Percentiles rank a stretch among this genome's conserved stretches.
phyloP scores from a whole-genome alignment of 2,113 vertebrate genomes.

The Esox niger region DNA sequence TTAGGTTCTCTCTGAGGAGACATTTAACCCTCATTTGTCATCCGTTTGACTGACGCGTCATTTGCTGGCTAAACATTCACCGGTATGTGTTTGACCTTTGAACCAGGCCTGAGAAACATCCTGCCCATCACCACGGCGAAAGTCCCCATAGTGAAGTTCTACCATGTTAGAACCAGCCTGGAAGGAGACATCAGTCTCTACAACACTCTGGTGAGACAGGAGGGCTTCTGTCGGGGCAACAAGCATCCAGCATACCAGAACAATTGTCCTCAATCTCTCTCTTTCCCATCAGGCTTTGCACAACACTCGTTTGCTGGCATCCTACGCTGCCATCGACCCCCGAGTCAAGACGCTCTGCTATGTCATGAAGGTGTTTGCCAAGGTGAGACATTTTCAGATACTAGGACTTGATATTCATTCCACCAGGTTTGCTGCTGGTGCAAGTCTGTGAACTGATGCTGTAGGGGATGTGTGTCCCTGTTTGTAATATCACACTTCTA shows the following conservation, averaged over 20 bases:
- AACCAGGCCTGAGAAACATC: constrained; percentile 85
- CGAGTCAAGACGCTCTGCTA: constrained; percentile 92
- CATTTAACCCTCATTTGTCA: too few species aligned
- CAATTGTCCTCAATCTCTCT: constrained; percentile 3
- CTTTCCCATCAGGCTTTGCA: constrained; percentile 81
- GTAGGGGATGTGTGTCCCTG: too few species aligned
- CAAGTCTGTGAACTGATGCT: too few species aligned
- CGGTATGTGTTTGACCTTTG: not conserved
- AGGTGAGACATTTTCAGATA: constrained; percentile 63
- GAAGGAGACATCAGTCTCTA: constrained; percentile 96
- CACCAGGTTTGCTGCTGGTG: not conserved
- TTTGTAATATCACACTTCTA: too few species aligned
- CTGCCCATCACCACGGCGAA: constrained; percentile 94
- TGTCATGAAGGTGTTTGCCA: constrained; percentile 94
- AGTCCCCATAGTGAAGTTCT: constrained; percentile 95
- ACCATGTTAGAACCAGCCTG: constrained; percentile 85
- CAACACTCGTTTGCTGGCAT: constrained; percentile 86
- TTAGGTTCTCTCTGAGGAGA: too few species aligned
- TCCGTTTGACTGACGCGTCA: not conserved
- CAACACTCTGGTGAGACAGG: constrained; percentile 86
- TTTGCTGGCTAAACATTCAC: not conserved
- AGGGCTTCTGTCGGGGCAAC: not conserved
- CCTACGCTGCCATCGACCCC: constrained; percentile 85
- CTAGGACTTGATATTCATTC: too few species aligned
- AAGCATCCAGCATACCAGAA: not conserved